Conservation (phyloP, 2,797 vertebrate species). For the Chrysocyon brachyurus region DNA sequence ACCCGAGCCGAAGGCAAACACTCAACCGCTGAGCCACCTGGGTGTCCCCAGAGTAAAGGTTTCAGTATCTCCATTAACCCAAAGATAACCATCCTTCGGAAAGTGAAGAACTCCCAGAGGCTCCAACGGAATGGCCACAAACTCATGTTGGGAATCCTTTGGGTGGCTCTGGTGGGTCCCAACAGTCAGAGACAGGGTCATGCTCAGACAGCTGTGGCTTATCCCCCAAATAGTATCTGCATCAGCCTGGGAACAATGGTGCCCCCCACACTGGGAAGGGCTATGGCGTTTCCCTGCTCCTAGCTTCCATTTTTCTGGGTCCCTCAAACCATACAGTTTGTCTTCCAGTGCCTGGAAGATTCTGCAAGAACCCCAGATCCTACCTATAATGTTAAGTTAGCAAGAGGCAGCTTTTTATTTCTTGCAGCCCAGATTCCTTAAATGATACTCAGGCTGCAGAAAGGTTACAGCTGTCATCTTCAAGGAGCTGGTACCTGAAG, state of each 20-base stretch:
- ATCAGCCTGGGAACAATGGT: background rate
- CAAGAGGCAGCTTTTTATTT: background rate
- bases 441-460: background rate
- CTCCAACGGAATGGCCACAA: background rate
- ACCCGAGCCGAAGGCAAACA: no score
- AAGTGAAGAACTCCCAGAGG: background rate
- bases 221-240: background rate
- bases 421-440: background rate
- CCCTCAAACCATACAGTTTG: background rate
- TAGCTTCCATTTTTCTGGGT: background rate
- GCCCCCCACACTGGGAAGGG: background rate
- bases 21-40: no score
- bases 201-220: background rate
- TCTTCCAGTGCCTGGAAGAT: background rate
- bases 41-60: background rate
- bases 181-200: background rate
- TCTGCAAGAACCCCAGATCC: background rate
- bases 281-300: background rate
- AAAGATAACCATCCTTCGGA: background rate
- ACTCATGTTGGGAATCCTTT: background rate
- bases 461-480: background rate
- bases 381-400: background rate
- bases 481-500: background rate
- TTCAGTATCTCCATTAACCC: background rate
- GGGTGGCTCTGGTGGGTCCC: background rate